Conservation (phyloP, 2,888 invertebrate species). For the Poecilobothrus nobilitatus region DNA sequence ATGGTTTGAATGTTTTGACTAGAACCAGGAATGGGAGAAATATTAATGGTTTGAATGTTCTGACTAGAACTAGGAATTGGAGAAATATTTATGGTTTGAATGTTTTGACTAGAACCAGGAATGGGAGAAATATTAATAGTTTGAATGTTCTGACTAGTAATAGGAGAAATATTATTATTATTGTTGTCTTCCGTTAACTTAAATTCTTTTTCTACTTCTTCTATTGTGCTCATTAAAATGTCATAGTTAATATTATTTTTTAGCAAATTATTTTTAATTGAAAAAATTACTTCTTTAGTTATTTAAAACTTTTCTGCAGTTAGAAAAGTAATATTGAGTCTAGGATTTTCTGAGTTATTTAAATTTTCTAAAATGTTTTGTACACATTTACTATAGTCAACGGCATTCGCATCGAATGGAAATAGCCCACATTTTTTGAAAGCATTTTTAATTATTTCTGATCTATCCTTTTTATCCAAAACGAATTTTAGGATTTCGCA, state of each 20-base stretch:
- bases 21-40: too few relatives aligned
- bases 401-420: constrained; percentile 12
- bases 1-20: too few relatives aligned
- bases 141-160: too few relatives aligned
- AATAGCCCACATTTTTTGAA: constrained; percentile 12
- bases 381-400: constrained; percentile 14
- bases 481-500: neutral
- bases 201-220: constrained; percentile 7
- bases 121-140: too few relatives aligned
- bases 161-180: too few relatives aligned
- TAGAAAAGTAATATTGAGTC: neutral
- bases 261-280: constrained; percentile 5
- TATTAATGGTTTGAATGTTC: too few relatives aligned
- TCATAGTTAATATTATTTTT: constrained; percentile 9
- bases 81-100: too few relatives aligned
- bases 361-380: constrained; percentile 16
- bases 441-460: constrained; percentile 7
- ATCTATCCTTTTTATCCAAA: constrained; percentile 8
- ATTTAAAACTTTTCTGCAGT: constrained; percentile 9
- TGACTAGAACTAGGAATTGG: too few relatives aligned
- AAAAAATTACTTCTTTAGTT: constrained; percentile 10
- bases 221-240: constrained; percentile 9
- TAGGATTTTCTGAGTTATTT: neutral
- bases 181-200: neutral
- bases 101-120: too few relatives aligned